phyloP scores from a whole-genome alignment of 2,888 invertebrate species.

The Andricus quercusramuli region DNA sequence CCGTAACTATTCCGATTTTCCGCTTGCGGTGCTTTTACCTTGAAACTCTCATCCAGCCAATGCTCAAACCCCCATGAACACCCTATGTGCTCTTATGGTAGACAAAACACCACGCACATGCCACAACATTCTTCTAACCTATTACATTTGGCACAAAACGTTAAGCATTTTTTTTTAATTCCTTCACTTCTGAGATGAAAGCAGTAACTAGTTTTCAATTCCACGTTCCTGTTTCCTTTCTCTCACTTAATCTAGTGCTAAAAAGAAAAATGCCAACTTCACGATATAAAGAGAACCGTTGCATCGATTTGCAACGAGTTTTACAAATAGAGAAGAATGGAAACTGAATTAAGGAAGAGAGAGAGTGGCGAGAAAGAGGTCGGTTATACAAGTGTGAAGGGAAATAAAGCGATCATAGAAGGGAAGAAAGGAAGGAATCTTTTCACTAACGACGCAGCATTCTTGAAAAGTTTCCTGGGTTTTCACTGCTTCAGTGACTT shows the following conservation, averaged over 20 bases:
- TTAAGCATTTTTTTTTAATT: neutral
- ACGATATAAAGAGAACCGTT: constrained; percentile 9
- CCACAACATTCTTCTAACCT: neutral
- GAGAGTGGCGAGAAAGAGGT: neutral
- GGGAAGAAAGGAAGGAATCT: constrained; percentile 2
- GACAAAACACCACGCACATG: neutral
- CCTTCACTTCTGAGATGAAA: neutral
- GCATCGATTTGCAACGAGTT: constrained; percentile 32
- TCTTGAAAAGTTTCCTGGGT: constrained; percentile 19
- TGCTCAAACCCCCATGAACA: neutral
- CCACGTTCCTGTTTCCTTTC: constrained; percentile 2
- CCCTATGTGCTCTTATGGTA: constrained; percentile 1
- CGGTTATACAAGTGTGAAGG: constrained; percentile 34
- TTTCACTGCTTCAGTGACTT: neutral
- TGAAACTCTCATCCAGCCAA: constrained; percentile 27
- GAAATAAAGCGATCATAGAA: constrained; percentile 36
- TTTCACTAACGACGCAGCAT: neutral
- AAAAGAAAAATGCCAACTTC: neutral
- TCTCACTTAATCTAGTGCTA: neutral
- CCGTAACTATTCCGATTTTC: constrained; percentile 60
- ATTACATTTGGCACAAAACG: neutral
- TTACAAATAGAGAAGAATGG: constrained; percentile 29
- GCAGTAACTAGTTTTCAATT: neutral
- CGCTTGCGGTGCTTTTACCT: constrained; percentile 49
- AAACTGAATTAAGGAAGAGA: constrained; percentile 17